Base-by-base conservation (phyloP, 2,113 vertebrate species). In the Engystomops pustulosus region DNA sequence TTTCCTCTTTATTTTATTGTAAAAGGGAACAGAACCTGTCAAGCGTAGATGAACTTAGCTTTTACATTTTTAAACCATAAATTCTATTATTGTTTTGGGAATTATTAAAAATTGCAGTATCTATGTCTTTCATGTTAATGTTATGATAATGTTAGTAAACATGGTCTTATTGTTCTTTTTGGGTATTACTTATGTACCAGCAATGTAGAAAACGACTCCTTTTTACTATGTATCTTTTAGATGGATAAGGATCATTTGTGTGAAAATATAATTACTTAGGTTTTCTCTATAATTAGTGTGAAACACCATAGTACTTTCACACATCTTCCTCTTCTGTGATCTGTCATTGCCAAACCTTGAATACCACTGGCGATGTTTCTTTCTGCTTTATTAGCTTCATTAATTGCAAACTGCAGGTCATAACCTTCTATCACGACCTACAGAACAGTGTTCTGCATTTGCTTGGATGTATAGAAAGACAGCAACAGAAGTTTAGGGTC, bases 301-400 rank as follows among this genome's bases (percentile, higher is more conserved):
- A 51, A n/a, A 34, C 30, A n/a, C 72, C 11, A 4, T 11, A 53
- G 72, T 34, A 27, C 15, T 18, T 49, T 49, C 1, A 0, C 47
- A 14, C 14, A 0, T 74, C 23, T 47, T 72, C 23, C 25, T 25
- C 41, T 69, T 69, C 34, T 69, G 17, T 72, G 23, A 72, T 45
- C 6, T 53, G 47, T 53, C 17, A 51, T 30, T 76, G 25, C 47
- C 30, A 20, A 49, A 76, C 47, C 30, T 6, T 53, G 3, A 76
- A 74, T 17, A 18, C 23, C 41, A 67, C 30, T 8, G 7, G 38
- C 51, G 51, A 74, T 74, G 25, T 27, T 27, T 74, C 71, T 51
- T 76, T 20, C 47, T 76, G 47, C 45, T 76, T 76, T 53, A 53
- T 76, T 76, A 11, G 7, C 47, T 53, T 53, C 12, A 76, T 76